Percentiles rank a stretch among this genome's conserved stretches.
phyloP scores from a whole-genome alignment of 1,140 invertebrate species.

The Sycophila sp. region DNA sequence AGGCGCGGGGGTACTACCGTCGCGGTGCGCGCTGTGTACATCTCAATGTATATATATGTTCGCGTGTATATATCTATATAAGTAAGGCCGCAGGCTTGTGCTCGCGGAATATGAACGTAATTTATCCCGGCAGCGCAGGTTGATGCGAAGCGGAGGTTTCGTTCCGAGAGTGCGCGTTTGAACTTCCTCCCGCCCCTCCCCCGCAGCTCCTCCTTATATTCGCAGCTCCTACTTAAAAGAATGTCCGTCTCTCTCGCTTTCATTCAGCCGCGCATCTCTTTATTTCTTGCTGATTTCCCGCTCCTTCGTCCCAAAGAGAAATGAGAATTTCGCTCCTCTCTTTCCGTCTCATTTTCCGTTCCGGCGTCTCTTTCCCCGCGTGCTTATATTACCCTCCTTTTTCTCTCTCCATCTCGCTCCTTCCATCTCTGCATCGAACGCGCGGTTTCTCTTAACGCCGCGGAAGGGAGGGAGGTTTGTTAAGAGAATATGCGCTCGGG shows the following conservation, averaged over 20 bases:
- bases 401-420: conserved; percentile 6
- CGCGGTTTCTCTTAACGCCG: conserved; percentile 14
- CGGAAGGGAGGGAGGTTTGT: conserved; percentile 41
- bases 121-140: conserved; percentile 37
- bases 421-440: background rate
- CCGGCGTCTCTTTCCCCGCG: background rate
- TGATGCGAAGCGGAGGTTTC: conserved; percentile 28
- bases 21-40: too few species aligned
- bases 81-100: too few species aligned
- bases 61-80: too few species aligned
- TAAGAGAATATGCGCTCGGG: conserved; percentile 47
- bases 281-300: conserved; percentile 7
- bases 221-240: conserved; percentile 3
- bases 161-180: conserved; percentile 17
- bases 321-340: background rate
- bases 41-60: too few species aligned
- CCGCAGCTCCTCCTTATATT: background rate
- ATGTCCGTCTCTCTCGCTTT: background rate
- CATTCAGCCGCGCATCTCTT: background rate
- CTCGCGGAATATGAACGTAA: conserved; percentile 40
- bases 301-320: conserved; percentile 14
- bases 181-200: conserved; percentile 1
- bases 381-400: background rate
- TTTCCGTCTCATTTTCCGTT: conserved; percentile 9
- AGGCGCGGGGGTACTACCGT: conserved; percentile 15